Evolutionary conservation across 2,797 vertebrate species (phyloP), one percentile per base, ranked within the genome.

Genomic region (Taeniopygia guttata): DNA sequence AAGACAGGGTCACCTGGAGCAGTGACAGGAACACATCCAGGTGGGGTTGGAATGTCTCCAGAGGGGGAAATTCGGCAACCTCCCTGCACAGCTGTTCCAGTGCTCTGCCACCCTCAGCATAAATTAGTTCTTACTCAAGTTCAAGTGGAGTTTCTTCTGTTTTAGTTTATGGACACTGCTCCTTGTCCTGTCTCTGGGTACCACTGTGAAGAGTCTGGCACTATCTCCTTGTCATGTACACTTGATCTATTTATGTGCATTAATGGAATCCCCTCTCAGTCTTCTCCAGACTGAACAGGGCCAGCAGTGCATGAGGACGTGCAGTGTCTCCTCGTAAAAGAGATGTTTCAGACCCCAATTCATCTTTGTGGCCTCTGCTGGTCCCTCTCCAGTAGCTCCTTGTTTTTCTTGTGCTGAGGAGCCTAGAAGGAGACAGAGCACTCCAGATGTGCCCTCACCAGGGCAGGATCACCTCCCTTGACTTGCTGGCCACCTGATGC

Each of bases 321-420:
- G 7, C 38, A 45, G 8, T 63, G 2, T 38, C n/a, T 69, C 11
- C 63, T 56, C 20, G 10, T 25, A 34, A 63, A 29, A 30, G 6
- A 11, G 4, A 13, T 26, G 16, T 7, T 69, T 8, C 2, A 0
- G 4, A n/a, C 7, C 17, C 20, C 5, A 11, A 0, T 43, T 56
- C 36, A 45, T 49, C 32, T 7, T 3, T 45, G 27, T 49, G 27
- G 15, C 19, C 26, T 32, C 7, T 1, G 0, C 23, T 25, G 16
- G 27, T 26, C 13, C 5, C 3, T 38, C 23, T 49, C 11, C 7
- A 7, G 32, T 13, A 43, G 5, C 9, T 43, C 5, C 23, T 49
- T 43, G 19, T n/a, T 60, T 20, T 55, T 22, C 22, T 4, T 55
- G 16, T 42, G 14, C 42, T 49, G 56, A n/a, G n/a, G 32, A 30